Evolutionary conservation across 2,113 vertebrate species (phyloP), one percentile per base, ranked within the genome.

Genomic region (Prochilodus magdalenae): DNA sequence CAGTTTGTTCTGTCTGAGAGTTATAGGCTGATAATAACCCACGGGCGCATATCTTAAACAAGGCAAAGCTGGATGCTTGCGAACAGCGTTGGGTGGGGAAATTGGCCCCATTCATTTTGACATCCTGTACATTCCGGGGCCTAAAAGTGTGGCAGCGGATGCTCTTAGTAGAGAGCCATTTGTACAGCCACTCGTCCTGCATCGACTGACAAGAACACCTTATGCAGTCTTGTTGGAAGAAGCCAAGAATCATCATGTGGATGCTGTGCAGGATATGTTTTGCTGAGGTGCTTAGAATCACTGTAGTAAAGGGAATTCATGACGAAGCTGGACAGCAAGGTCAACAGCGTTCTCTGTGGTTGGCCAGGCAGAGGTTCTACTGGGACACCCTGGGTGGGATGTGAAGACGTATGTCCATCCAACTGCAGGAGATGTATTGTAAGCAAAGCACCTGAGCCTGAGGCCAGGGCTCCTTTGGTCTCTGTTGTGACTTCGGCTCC

Each of bases 21-120:
- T n/a, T n/a, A n/a, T n/a, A n/a, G 55, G 40, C 73, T 51, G 47
- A 81, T 53, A 83, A 83, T 44, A 83, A 79, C 47, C 76, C 70
- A 40, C 33, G 66, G 12, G 70, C 63, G 4, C 36, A 69, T 60
- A 73, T 79, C n/a, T 16, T 74, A 55, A 79, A 59, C 14, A 83
- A 83, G 62, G 57, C 82, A 51, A 83, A 74, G 53, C 26, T 83
- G 13, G 81, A 83, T 40, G 66, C 81, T 26, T 82, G 73, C 49
- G 81, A 80, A 59, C 73, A 76, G 24, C 6, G 73, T 5, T 82
- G 81, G 81, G 73, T 82, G 1, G 62, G 73, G 6, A 82, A 66
- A 18, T 49, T 84, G 4, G 13, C 74, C 0, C 36, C 36, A 5
- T 79, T 44, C 69, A 83, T 7, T 86, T 86, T 53, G 66, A 79